Evolutionary conservation across 1,140 invertebrate genomes (phyloP), one percentile per base, ranked within the genome.

Genomic region (Aphidius ervi): DNA sequence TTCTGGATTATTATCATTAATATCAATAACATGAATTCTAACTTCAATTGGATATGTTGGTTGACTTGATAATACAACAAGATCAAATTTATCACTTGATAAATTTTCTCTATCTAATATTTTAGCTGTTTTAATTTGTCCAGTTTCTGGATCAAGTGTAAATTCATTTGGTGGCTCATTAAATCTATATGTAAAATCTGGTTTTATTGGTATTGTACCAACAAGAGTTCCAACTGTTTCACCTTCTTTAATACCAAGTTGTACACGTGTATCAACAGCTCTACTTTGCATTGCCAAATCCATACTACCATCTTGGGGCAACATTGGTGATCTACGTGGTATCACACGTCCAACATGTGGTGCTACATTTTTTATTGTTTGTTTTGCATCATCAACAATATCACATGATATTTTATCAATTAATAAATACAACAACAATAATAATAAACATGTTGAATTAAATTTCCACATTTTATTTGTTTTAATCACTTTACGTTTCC

Each of bases 11-110:
- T 96, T 94, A 76, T 96, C 94, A 75, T 96, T 96, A 20, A 94
- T 84, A 74, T 97, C 93, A 1, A 88, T 75, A 3, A 97, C 90
- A 9, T 88, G 78, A 61, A 96, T 92, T 61, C 92, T 82, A 9
- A 97, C 93, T 76, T 95, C 93, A 58, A 96, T 93, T 0, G 93
- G 93, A 76, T 95, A 95, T 0, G 93, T 95, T 4, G 94, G 93
- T 70, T 94, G 92, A 71, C 91, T 94, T 8, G 92, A 95, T 16
- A 95, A 80, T 4, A 95, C 89, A 16, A 96, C 93, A 56, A 95
- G 82, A 70, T 95, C 93, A 74, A 93, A 95, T 39, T 90, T 83
- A 68, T 94, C 91, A 63, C 83, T 88, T 31, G 74, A 69, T 53
- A 94, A 78, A 5, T 84, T 82, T 74, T 96, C 93, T 5, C 93